These are phyloP conservation scores for Pseudoips prasinana DNA, from an alignment of 2,888 invertebrate genomes.

Conservation along the genomic window DNA sequence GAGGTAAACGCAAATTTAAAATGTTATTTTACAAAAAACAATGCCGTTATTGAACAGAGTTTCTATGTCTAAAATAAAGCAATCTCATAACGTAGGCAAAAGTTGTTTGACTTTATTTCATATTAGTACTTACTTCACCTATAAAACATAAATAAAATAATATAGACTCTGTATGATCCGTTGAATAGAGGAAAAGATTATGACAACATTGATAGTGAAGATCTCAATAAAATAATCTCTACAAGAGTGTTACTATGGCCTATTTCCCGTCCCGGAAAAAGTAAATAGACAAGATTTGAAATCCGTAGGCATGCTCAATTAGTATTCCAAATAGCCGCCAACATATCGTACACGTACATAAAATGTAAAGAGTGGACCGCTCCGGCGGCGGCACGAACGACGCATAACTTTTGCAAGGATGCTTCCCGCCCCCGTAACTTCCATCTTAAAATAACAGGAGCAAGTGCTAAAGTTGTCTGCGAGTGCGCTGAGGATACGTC, in stretches of 20 bases:
- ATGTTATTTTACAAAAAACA: too few relatives aligned
- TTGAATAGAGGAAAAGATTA: too few relatives aligned
- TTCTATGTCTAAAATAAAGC: too few relatives aligned
- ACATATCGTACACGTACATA: slow-evolving; percentile 77
- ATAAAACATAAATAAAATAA: too few relatives aligned
- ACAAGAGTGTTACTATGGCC: slow-evolving; percentile 24
- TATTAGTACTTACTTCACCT: too few relatives aligned
- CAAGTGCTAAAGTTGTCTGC: slow-evolving; percentile 70
- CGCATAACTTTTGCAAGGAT: slow-evolving; percentile 69
- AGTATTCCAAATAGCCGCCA: slow-evolving; percentile 79
- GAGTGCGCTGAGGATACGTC: slow-evolving; percentile 54
- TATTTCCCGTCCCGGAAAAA: slow-evolving; percentile 33
- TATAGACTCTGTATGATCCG: too few relatives aligned
- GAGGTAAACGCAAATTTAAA: slow-evolving; percentile 2
- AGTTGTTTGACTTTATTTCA: too few relatives aligned
- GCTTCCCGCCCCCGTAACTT: slow-evolving; percentile 53
- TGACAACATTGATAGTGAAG: too few relatives aligned
- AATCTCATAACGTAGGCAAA: too few relatives aligned
- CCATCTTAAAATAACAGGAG: slow-evolving; percentile 59
- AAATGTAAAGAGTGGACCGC: slow-evolving; percentile 81
- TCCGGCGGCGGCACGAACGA: slow-evolving; percentile 68
- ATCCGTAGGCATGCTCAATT: slow-evolving; percentile 68
- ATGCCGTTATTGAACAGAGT: too few relatives aligned
- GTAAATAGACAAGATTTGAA: slow-evolving; percentile 59
- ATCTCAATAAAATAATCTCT: slow-evolving; percentile 15